A percentile compares a stretch with the other conserved stretches of the same genome.
These are phyloP conservation scores for Jacana jacana DNA, from an alignment of 2,113 vertebrate genomes.

Conservation along the genomic window DNA sequence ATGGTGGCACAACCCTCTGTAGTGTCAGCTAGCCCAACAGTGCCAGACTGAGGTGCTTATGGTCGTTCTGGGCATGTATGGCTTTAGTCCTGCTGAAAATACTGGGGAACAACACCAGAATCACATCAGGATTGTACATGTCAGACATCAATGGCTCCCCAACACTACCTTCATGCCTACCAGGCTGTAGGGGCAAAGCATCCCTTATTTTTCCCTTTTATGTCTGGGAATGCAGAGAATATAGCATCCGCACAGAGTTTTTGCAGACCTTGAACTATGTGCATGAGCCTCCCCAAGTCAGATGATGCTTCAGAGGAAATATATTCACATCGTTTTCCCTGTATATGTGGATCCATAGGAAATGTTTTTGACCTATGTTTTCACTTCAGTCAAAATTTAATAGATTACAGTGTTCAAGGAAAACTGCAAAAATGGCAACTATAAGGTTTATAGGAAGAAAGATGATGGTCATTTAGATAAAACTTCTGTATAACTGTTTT, in stretches of 20 bases:
- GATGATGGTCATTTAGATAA: conserved; percentile 28
- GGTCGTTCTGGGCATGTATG: accelerated
- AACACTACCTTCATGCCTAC: background rate
- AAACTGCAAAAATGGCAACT: conserved; percentile 44
- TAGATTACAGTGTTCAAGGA: conserved; percentile 36
- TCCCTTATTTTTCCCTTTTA: background rate
- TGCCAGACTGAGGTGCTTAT: accelerated
- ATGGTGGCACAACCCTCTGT: too few species aligned
- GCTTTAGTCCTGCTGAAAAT: background rate
- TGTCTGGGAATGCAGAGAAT: background rate
- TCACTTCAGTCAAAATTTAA: conserved; percentile 40
- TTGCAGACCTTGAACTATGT: background rate
- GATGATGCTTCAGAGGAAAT: background rate
- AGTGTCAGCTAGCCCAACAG: too few species aligned
- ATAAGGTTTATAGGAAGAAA: conserved; percentile 37
- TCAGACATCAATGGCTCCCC: background rate
- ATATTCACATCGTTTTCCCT: background rate
- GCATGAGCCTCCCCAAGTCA: background rate
- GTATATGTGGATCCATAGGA: background rate
- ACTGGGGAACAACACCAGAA: background rate
- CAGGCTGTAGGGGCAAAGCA: accelerated
- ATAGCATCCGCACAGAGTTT: background rate
- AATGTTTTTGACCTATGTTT: conserved; percentile 28
- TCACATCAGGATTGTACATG: background rate
- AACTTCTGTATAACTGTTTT: conserved; percentile 31